A percentile compares a stretch with the other conserved stretches of the same genome.
Evolutionary conservation across 2,797 vertebrate species (phyloP).

Genomic region (Telmatherina bonti): DNA sequence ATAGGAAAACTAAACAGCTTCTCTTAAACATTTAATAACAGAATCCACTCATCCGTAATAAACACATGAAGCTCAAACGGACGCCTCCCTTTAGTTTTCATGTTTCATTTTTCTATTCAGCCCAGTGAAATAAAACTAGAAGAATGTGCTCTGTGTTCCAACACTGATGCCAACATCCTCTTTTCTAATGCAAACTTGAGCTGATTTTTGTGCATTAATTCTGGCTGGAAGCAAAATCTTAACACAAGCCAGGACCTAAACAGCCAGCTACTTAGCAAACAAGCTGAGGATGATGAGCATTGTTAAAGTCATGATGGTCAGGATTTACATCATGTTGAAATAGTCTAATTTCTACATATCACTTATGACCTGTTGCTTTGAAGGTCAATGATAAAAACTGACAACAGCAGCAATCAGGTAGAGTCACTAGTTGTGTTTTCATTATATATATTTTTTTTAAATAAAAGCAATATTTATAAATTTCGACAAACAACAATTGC

Average conservation of each 20-base stretch:
- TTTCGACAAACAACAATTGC: too few species aligned
- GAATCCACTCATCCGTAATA: conserved; percentile 63
- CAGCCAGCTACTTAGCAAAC: too few species aligned
- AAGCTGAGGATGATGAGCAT: too few species aligned
- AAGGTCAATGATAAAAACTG: too few species aligned
- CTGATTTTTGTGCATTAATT: not conserved
- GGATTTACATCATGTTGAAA: too few species aligned
- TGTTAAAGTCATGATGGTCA: too few species aligned
- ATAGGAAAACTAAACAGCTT: conserved; percentile 77
- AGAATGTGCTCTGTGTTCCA: conserved; percentile 13
- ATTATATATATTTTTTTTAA: too few species aligned
- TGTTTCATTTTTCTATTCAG: conserved; percentile 40
- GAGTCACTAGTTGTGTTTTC: too few species aligned
- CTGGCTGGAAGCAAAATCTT: too few species aligned
- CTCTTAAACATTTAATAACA: conserved; percentile 67
- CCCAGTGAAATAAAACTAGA: conserved; percentile 20
- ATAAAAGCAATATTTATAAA: too few species aligned
- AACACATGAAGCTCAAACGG: conserved; percentile 45
- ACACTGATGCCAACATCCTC: conserved; percentile 6
- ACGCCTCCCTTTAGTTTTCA: conserved; percentile 54
- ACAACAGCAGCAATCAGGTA: not conserved
- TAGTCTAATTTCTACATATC: too few species aligned
- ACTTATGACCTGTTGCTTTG: not conserved
- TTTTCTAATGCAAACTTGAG: conserved; percentile 9
- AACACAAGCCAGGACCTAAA: too few species aligned